Conservation (phyloP, 2,113 vertebrate species). For the Zosterops lateralis region DNA sequence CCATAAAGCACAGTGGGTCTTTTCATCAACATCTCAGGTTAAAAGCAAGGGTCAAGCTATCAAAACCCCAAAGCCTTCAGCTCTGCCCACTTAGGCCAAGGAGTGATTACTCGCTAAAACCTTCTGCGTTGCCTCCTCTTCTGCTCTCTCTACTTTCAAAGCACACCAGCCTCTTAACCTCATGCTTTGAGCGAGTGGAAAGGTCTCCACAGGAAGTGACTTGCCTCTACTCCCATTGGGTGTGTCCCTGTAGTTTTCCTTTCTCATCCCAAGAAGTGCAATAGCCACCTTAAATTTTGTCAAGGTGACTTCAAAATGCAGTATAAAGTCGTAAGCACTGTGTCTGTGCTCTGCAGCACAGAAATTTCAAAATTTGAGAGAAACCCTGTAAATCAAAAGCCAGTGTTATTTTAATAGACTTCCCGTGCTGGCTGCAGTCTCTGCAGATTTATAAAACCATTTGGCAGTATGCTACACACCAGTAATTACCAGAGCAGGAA, state of each 20-base stretch:
- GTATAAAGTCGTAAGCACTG: background rate
- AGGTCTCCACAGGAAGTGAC: background rate
- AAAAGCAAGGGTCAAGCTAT: background rate
- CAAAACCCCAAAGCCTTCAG: background rate
- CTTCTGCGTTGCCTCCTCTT: background rate
- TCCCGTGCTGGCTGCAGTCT: background rate
- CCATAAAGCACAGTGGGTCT: background rate
- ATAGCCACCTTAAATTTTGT: background rate
- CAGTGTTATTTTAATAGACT: background rate
- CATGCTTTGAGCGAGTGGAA: background rate
- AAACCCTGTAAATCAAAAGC: background rate
- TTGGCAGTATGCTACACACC: conserved; percentile 7
- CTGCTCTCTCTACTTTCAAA: background rate
- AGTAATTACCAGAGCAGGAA: conserved; percentile 39
- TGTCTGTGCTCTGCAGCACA: background rate
- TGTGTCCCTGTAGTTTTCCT: background rate
- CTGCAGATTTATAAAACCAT: conserved; percentile 30
- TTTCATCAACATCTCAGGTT: background rate
- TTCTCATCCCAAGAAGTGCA: background rate
- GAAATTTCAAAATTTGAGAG: background rate
- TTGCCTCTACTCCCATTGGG: rapidly evolving
- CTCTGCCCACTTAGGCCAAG: background rate
- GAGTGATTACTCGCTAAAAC: background rate
- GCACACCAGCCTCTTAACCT: background rate
- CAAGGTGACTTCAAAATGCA: background rate